A percentile compares a stretch with the other conserved stretches of the same genome.
Evolutionary conservation across 2,888 invertebrate species (phyloP).

Genomic region (Strigamia crassipes): DNA sequence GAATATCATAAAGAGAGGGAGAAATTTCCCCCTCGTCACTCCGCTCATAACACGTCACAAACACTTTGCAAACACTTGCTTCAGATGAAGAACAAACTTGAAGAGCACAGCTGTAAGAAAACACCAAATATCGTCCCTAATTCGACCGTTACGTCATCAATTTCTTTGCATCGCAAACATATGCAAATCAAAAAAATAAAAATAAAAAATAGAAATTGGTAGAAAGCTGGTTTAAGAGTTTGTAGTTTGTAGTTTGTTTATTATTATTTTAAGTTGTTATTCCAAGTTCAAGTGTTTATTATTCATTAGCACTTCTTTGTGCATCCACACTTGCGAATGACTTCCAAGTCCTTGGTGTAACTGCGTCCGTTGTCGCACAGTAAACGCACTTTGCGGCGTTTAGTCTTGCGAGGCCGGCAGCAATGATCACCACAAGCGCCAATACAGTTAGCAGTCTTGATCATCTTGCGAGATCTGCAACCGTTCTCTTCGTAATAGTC

Average conservation of each 20-base stretch:
- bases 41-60: conserved; percentile 32
- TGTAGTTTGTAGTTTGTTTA: background rate
- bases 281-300: conserved; percentile 5
- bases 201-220: background rate
- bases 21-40: background rate
- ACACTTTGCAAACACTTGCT: conserved; percentile 40
- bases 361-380: conserved; percentile 90
- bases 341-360: conserved; percentile 93
- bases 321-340: conserved; percentile 95
- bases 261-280: background rate
- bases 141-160: background rate
- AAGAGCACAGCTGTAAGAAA: conserved; percentile 42
- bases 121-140: conserved; percentile 39
- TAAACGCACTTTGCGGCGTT: conserved; percentile 91
- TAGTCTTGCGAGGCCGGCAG: conserved; percentile 89
- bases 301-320: conserved; percentile 74
- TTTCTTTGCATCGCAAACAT: conserved; percentile 12
- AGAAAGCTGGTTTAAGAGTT: conserved; percentile 40
- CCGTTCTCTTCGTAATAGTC: conserved; percentile 89
- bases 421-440: conserved; percentile 80
- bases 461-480: conserved; percentile 86
- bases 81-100: conserved; percentile 38
- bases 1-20: conserved; percentile 12
- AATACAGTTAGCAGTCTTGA: conserved; percentile 85
- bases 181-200: background rate